phyloP scores from a whole-genome alignment of 2,797 vertebrate species.

The Poeciliopsis infans region DNA sequence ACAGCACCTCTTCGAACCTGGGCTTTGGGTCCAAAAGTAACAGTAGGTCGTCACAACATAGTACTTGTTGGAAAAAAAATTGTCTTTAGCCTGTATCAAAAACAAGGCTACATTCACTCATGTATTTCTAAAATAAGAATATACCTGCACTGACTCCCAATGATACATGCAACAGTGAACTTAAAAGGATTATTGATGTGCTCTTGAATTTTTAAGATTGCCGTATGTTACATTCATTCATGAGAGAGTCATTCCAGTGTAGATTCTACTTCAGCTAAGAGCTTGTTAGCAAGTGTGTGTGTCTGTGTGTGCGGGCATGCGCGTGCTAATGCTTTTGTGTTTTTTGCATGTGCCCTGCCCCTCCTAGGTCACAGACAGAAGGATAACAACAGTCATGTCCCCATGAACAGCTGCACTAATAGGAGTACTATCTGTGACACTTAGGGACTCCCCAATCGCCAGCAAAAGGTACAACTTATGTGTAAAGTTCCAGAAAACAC shows the following conservation, averaged over 20 bases:
- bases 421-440: conserved; percentile 73
- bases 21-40: too few species aligned
- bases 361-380: conserved; percentile 73
- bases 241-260: not conserved
- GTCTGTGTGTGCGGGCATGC: conserved; percentile 7
- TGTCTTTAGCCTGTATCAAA: too few species aligned
- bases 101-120: not conserved
- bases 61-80: too few species aligned
- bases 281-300: conserved; percentile 4
- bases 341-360: conserved; percentile 54
- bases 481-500: conserved; percentile 49
- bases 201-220: not conserved
- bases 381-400: conserved; percentile 79
- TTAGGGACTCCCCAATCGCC: conserved; percentile 66
- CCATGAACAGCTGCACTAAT: conserved; percentile 82
- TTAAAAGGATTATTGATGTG: not conserved
- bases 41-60: too few species aligned
- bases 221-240: not conserved
- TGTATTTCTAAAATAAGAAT: conserved; percentile 5
- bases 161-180: not conserved
- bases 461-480: conserved; percentile 56
- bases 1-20: too few species aligned
- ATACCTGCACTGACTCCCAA: not conserved
- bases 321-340: conserved; percentile 24
- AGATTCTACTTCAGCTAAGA: not conserved